Conservation (phyloP, 35 echinoderm and acorn worm species). For the Acanthaster planci region DNA sequence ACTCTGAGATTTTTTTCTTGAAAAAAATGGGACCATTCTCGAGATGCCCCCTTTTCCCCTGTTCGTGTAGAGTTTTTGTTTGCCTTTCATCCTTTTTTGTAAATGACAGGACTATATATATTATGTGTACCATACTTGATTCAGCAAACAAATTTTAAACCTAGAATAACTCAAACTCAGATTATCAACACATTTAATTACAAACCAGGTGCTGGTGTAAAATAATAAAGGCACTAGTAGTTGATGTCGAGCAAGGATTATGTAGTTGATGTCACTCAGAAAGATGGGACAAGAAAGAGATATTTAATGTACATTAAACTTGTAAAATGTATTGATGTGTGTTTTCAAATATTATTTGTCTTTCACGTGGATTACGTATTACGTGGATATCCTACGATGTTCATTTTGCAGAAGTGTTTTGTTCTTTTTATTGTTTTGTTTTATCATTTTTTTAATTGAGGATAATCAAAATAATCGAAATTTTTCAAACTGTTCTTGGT, state of each 20-base stretch:
- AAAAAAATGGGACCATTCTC: neutral
- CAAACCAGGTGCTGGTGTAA: conserved; percentile 19
- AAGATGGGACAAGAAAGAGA: neutral
- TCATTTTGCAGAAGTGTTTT: too few species aligned
- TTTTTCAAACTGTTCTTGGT: too few species aligned
- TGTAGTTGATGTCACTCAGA: conserved; percentile 15
- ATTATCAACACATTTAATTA: conserved; percentile 20
- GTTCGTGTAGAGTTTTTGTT: neutral
- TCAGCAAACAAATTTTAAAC: neutral
- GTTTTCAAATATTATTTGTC: neutral
- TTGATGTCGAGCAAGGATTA: neutral
- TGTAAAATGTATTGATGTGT: neutral
- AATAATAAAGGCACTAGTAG: neutral
- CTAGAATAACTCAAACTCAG: neutral
- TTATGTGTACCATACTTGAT: conserved; percentile 24
- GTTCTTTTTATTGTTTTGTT: too few species aligned
- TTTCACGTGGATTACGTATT: too few species aligned
- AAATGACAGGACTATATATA: conserved; percentile 4
- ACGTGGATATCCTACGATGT: too few species aligned
- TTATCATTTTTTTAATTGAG: too few species aligned
- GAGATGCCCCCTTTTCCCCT: neutral
- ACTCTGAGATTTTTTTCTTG: neutral
- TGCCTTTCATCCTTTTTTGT: neutral
- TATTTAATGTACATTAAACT: conserved; percentile 32
- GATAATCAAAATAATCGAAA: too few species aligned